These are phyloP conservation scores for Rallus limicola DNA, from an alignment of 2,113 vertebrate genomes.

Conservation along the genomic window DNA sequence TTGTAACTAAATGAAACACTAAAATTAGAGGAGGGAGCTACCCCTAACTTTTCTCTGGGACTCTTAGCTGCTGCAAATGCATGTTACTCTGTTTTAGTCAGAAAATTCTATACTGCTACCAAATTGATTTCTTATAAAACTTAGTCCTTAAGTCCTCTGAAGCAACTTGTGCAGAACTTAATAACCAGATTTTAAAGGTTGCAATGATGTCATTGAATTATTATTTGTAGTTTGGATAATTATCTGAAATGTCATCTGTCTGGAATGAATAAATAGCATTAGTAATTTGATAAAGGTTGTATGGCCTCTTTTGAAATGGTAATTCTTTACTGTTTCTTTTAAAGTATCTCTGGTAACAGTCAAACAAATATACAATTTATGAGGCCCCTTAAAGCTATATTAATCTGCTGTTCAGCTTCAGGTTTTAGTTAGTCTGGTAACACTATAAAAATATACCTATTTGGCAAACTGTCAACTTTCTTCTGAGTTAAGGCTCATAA, in stretches of 20 bases:
- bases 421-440: neutral
- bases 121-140: neutral
- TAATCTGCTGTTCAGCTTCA: constrained; percentile 4
- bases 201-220: neutral
- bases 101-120: neutral
- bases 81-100: neutral
- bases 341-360: neutral
- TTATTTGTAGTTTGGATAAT: neutral
- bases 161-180: neutral
- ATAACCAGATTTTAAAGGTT: neutral
- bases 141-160: neutral
- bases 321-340: neutral
- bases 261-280: neutral
- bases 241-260: neutral
- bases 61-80: neutral
- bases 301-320: neutral
- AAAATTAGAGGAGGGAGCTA: neutral
- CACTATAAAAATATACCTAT: constrained; percentile 38
- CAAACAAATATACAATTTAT: neutral
- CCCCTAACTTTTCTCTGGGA: neutral
- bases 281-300: neutral
- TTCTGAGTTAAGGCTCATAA: constrained; percentile 43
- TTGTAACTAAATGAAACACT: neutral
- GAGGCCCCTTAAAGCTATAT: neutral
- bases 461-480: constrained; percentile 24